phyloP scores from a whole-genome alignment of 2,113 vertebrate genomes.

The Otus sunia region DNA sequence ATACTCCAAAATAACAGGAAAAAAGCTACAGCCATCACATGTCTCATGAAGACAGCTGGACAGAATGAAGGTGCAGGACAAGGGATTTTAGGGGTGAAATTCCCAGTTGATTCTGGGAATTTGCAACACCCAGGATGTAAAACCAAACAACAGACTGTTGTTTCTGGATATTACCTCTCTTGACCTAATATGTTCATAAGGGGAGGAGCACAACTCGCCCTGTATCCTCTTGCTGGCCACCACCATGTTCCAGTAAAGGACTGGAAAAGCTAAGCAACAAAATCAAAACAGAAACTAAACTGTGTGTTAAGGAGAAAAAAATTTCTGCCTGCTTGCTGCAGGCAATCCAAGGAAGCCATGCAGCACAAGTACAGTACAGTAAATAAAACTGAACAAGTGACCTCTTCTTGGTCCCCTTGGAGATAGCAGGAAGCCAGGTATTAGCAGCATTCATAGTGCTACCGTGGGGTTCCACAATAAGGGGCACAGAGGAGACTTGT shows the following conservation, averaged over 20 bases:
- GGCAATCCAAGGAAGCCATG: background rate
- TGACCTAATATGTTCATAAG: background rate
- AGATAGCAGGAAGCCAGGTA: background rate
- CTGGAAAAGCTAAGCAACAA: background rate
- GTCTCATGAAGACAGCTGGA: background rate
- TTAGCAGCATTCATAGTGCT: background rate
- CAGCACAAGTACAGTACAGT: background rate
- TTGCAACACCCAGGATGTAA: background rate
- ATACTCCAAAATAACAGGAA: background rate
- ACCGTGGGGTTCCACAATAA: background rate
- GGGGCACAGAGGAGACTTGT: background rate
- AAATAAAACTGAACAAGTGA: background rate
- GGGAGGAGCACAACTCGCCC: background rate
- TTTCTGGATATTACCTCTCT: background rate
- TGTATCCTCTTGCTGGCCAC: background rate
- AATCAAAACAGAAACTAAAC: slow-evolving; percentile 11
- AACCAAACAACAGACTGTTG: background rate
- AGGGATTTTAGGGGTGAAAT: background rate
- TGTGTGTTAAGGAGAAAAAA: background rate
- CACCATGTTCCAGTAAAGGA: background rate
- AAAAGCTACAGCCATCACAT: background rate
- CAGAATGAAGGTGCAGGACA: background rate
- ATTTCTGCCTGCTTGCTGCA: background rate
- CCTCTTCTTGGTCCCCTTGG: background rate
- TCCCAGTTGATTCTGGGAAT: background rate